Conservation (phyloP, 2,113 vertebrate species). For the Peromyscus leucopus region DNA sequence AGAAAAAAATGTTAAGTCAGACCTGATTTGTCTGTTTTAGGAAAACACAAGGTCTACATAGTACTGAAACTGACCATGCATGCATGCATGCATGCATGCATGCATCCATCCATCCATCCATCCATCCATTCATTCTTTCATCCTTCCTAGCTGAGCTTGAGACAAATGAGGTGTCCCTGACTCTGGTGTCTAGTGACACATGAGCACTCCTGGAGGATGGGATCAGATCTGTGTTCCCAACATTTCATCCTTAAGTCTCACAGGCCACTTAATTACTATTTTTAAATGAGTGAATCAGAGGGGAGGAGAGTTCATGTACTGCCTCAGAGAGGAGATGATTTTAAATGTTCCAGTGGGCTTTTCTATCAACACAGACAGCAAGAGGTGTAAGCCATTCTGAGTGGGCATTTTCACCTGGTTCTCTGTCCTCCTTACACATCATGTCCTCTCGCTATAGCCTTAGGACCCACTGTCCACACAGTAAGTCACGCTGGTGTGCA, state of each 20-base stretch:
- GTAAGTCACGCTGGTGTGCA: background rate
- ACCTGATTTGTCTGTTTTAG: background rate
- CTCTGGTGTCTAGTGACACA: background rate
- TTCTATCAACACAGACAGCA: background rate
- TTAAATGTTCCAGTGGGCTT: constrained; percentile 24
- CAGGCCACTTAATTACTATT: background rate
- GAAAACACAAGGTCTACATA: constrained; percentile 1
- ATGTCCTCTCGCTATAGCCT: background rate
- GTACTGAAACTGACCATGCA: background rate
- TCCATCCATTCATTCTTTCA: background rate
- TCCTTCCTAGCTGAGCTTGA: background rate
- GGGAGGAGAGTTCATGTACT: background rate
- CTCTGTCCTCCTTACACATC: background rate
- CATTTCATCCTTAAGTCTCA: background rate
- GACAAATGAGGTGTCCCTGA: background rate
- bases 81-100: background rate
- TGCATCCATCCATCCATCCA: background rate
- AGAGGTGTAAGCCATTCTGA: background rate
- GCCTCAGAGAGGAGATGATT: constrained; percentile 17
- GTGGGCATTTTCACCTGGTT: background rate
- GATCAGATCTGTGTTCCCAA: background rate
- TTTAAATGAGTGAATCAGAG: background rate
- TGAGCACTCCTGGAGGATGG: background rate
- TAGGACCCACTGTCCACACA: background rate
- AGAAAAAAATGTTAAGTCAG: constrained; percentile 7